Base-by-base conservation (phyloP, 2,113 vertebrate genomes). In the Megaleporinus macrocephalus region DNA sequence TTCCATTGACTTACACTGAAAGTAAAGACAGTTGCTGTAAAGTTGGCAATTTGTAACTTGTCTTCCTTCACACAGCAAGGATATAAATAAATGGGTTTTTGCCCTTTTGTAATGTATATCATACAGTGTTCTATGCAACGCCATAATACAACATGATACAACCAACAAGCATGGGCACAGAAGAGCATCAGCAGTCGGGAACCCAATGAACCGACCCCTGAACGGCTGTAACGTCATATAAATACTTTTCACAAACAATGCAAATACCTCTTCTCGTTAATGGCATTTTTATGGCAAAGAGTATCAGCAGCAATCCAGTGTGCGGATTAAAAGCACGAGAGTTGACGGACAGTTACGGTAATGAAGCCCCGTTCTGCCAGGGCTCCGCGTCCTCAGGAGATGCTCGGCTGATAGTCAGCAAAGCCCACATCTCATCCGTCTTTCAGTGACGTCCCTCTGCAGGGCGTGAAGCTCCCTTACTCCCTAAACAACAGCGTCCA, bases 281-380 rank as follows among this genome's bases (percentile, higher is more conserved):
- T 81, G 79, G 83, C 74, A 71, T 76, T 44, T n/a, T 3, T 69
- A 61, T 69, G 55, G 24, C 49, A 82, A 41, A 82, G 70, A 75
- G 53, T 70, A 74, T 81, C 80, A 63, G 70, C 84, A 85, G 84
- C 80, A 75, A 66, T 82, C n/a, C 79, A 78, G 51, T 82, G 80
- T 62, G 76, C 75, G 9, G 49, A 79, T 62, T 82, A 49, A 74
- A 76, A 74, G 63, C 72, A 75, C 51, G 24, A 26, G 44, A 49
- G 66, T 81, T 66, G 53, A 24, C 47, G 63, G 24, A 73, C 62
- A 55, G 80, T 82, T 69, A 62, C 27, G 55, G 41, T 63, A 68
- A 30, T 29, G 47, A 24, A 79, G 70, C 76, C 49, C 53, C 53
- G 33, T 62, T 79, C 73, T 53, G 71, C 36, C 47, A 71, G 84